Percentiles rank a stretch among this genome's conserved stretches.
Conservation (phyloP, 2,888 invertebrate species). For the Petrolisthes cinctipes region DNA sequence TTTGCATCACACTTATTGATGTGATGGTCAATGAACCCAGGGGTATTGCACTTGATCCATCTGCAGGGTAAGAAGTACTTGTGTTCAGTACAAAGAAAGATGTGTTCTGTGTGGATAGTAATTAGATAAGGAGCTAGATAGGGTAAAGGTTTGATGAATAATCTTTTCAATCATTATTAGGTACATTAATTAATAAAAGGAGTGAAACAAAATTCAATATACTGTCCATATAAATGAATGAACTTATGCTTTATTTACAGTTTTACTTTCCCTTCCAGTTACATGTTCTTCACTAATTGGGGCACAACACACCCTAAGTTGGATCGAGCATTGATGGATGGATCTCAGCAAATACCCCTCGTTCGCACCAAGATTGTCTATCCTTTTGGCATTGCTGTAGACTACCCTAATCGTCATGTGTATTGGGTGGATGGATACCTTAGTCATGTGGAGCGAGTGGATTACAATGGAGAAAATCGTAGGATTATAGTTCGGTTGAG, state of each 20-base stretch:
- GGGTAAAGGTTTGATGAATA: too few species aligned
- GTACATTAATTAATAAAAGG: too few species aligned
- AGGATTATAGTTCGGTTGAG: slow-evolving; percentile 71
- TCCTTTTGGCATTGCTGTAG: slow-evolving; percentile 81
- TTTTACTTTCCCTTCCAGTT: slow-evolving; percentile 70
- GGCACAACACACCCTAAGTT: slow-evolving; percentile 77
- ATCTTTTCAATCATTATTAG: too few species aligned
- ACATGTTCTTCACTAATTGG: slow-evolving; percentile 84
- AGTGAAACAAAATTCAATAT: neutral
- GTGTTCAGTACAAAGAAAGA: neutral
- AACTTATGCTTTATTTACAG: neutral
- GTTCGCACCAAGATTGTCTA: slow-evolving; percentile 81
- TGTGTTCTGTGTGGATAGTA: neutral
- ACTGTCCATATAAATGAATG: neutral
- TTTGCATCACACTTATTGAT: slow-evolving; percentile 81
- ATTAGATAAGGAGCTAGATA: neutral
- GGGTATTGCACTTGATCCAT: slow-evolving; percentile 84
- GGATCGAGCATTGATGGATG: slow-evolving; percentile 78
- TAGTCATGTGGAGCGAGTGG: slow-evolving; percentile 82
- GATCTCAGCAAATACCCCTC: slow-evolving; percentile 75
- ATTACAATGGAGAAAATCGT: slow-evolving; percentile 81
- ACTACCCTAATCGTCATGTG: slow-evolving; percentile 78
- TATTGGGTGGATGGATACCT: slow-evolving; percentile 87
- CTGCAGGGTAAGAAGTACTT: slow-evolving; percentile 74
- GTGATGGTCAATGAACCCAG: slow-evolving; percentile 78